Evolutionary conservation across 2,888 invertebrate genomes (phyloP).

Genomic region (Drymonia ruficornis): DNA sequence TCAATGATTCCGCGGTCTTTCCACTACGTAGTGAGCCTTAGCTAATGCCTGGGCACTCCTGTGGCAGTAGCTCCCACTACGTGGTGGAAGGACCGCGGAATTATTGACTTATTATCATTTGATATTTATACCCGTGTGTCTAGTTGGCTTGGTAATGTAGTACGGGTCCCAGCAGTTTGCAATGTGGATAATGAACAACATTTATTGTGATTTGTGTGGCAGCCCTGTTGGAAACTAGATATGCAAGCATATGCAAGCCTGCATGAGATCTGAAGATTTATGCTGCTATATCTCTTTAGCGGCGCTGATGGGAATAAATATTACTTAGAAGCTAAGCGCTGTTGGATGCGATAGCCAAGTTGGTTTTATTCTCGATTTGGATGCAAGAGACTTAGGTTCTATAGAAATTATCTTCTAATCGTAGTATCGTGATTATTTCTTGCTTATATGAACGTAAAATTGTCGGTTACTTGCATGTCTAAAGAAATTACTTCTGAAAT

Average conservation of each 20-base stretch:
- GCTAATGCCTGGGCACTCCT: too few species aligned
- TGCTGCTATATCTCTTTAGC: slow-evolving; percentile 47
- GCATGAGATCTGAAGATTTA: slow-evolving; percentile 45
- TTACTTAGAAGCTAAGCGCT: slow-evolving; percentile 22
- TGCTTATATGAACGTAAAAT: too few species aligned
- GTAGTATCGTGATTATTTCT: too few species aligned
- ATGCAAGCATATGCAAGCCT: slow-evolving; percentile 37
- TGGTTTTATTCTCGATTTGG: background rate
- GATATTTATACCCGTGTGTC: too few species aligned
- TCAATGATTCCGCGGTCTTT: too few species aligned
- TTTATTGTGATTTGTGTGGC: slow-evolving; percentile 80
- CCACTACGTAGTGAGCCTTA: too few species aligned
- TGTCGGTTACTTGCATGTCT: too few species aligned
- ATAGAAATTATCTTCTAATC: background rate
- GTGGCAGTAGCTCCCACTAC: too few species aligned
- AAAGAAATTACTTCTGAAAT: too few species aligned
- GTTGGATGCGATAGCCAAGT: slow-evolving; percentile 1
- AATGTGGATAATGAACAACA: slow-evolving; percentile 81
- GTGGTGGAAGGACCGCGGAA: too few species aligned
- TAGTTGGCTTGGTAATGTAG: too few species aligned
- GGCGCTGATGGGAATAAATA: slow-evolving; percentile 50
- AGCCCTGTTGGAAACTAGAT: slow-evolving; percentile 62
- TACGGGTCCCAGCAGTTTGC: slow-evolving; percentile 66
- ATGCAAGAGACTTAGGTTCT: background rate
- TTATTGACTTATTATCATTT: too few species aligned